A percentile compares a stretch with the other conserved stretches of the same genome.
Evolutionary conservation across 1,140 invertebrate genomes (phyloP).

Genomic region (Akabosia matsudoensis): DNA sequence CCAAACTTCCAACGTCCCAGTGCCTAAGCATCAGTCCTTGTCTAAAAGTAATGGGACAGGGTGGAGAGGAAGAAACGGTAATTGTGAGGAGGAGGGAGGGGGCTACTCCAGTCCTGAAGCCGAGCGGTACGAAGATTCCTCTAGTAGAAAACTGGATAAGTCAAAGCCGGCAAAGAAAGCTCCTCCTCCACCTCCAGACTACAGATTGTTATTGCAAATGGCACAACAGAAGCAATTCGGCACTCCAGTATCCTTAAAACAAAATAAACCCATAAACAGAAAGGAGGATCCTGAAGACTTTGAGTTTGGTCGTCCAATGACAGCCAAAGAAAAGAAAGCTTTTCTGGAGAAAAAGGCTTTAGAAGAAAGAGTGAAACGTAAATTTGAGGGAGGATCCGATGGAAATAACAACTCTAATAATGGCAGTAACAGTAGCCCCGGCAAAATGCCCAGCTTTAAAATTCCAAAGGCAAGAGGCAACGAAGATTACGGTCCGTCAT

Average conservation of each 20-base stretch:
- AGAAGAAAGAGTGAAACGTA: conserved; percentile 27
- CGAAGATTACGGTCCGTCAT: neutral
- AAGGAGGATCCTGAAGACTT: conserved; percentile 59
- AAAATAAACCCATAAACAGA: conserved; percentile 55
- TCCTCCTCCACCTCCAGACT: conserved; percentile 66
- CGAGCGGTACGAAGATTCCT: neutral
- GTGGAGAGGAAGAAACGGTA: conserved; percentile 45
- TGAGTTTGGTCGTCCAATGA: conserved; percentile 60
- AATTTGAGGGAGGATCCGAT: neutral
- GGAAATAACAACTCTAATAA: neutral
- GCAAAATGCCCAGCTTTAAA: neutral
- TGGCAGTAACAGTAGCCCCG: neutral
- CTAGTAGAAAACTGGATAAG: neutral
- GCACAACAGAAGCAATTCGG: conserved; percentile 79
- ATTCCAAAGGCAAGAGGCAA: neutral
- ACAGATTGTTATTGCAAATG: conserved; percentile 65
- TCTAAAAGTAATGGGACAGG: conserved; percentile 49
- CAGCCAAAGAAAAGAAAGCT: conserved; percentile 73
- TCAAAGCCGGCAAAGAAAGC: conserved; percentile 50
- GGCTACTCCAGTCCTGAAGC: conserved; percentile 34
- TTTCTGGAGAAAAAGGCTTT: conserved; percentile 61
- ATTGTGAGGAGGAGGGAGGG: conserved; percentile 49
- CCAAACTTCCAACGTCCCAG: conserved; percentile 51
- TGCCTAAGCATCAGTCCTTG: conserved; percentile 51
- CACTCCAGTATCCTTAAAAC: conserved; percentile 66